phyloP scores from a whole-genome alignment of 2,113 vertebrate genomes.

The Alouatta palliata region DNA sequence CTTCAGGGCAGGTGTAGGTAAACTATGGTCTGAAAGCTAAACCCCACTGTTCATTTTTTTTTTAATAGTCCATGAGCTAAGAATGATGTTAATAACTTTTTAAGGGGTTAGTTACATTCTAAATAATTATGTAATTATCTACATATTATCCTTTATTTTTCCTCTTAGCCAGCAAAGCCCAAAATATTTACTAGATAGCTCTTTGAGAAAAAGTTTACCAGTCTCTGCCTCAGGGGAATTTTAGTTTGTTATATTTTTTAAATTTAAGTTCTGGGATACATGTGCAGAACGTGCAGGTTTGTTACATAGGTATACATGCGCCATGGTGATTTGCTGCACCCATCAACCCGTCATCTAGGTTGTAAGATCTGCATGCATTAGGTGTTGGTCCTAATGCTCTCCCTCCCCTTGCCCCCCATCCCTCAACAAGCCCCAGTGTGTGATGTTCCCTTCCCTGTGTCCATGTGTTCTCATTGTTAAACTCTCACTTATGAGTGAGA shows the following conservation, averaged over 20 bases:
- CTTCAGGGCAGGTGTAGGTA: neutral
- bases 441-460: no score
- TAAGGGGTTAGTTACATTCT: neutral
- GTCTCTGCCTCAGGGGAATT: neutral
- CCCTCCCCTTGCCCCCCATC: no score
- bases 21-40: neutral
- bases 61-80: neutral
- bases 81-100: neutral
- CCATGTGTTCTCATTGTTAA: no score
- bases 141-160: neutral
- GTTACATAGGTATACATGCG: no score
- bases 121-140: neutral
- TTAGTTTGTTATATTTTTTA: neutral
- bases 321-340: no score
- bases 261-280: no score
- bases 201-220: neutral
- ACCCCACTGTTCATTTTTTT: neutral
- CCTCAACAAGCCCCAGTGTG: no score
- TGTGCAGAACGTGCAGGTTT: no score
- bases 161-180: conserved; percentile 16
- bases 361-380: no score
- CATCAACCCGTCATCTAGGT: no score
- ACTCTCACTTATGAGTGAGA: no score
- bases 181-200: neutral
- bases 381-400: no score